phyloP scores from a whole-genome alignment of 1,140 invertebrate species.

The Magallana angulata region DNA sequence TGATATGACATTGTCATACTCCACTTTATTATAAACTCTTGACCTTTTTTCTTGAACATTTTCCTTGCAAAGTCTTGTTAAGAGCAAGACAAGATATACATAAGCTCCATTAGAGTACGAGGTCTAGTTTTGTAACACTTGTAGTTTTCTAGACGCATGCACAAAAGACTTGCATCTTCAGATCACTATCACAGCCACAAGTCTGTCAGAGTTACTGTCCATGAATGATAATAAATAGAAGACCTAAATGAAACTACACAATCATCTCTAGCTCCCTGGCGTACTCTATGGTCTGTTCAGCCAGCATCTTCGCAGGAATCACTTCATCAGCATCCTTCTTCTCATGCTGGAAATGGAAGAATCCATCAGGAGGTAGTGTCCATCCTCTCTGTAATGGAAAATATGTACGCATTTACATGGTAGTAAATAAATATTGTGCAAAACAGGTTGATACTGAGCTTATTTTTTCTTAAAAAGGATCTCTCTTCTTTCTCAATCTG shows the following conservation, averaged over 20 bases:
- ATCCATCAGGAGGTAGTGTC: conserved; percentile 88
- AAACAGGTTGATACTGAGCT: too few relatives aligned
- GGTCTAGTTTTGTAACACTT: neutral
- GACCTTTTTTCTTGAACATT: neutral
- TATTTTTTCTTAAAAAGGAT: too few relatives aligned
- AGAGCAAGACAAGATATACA: neutral
- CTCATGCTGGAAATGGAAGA: conserved; percentile 89
- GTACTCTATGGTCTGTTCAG: conserved; percentile 96
- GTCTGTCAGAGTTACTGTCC: neutral
- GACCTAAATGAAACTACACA: conserved; percentile 83
- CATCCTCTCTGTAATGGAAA: conserved; percentile 84
- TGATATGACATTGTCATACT: too few relatives aligned
- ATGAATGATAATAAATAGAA: neutral
- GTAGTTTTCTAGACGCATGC: neutral
- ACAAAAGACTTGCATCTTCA: neutral
- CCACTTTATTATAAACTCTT: too few relatives aligned
- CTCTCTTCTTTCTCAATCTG: too few relatives aligned
- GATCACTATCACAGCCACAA: neutral
- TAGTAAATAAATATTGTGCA: too few relatives aligned
- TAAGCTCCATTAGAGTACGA: neutral
- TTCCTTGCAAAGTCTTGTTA: neutral
- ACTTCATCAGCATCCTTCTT: conserved; percentile 86
- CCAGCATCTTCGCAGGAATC: conserved; percentile 92
- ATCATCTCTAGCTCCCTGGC: conserved; percentile 99
- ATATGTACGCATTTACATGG: neutral